Conservation (phyloP, 2,113 vertebrate species). For the Stomatorhinus ivindoensis region DNA sequence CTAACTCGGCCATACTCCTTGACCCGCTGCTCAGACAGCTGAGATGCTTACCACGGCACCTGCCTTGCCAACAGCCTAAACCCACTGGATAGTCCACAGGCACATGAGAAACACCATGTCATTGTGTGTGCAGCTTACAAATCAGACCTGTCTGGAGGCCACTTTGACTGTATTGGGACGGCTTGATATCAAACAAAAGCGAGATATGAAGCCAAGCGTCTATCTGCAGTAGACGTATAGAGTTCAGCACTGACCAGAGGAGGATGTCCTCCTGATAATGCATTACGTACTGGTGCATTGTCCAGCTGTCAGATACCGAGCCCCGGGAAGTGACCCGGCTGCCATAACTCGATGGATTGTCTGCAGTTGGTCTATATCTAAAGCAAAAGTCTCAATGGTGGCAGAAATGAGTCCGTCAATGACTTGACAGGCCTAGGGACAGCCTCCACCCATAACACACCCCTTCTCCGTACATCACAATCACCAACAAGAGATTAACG, state of each 20-base stretch:
- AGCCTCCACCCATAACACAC: conserved; percentile 26
- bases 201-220: neutral
- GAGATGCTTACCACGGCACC: neutral
- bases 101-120: neutral
- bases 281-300: neutral
- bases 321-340: neutral
- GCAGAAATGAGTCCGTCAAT: neutral
- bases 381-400: conserved; percentile 29
- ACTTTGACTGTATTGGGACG: neutral
- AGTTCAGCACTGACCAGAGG: conserved; percentile 29
- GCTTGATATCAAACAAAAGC: neutral
- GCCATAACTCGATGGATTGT: neutral
- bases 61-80: neutral
- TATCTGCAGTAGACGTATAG: neutral
- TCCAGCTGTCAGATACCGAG: neutral
- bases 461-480: conserved; percentile 11
- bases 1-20: neutral
- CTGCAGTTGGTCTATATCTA: conserved; percentile 13
- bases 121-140: neutral
- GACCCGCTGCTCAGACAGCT: neutral
- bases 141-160: neutral
- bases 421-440: conserved; percentile 9
- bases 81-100: neutral
- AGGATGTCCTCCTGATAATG: conserved; percentile 46
- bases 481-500: neutral